Conservation (phyloP, 2,888 invertebrate genomes). For the Dynastes tityus region DNA sequence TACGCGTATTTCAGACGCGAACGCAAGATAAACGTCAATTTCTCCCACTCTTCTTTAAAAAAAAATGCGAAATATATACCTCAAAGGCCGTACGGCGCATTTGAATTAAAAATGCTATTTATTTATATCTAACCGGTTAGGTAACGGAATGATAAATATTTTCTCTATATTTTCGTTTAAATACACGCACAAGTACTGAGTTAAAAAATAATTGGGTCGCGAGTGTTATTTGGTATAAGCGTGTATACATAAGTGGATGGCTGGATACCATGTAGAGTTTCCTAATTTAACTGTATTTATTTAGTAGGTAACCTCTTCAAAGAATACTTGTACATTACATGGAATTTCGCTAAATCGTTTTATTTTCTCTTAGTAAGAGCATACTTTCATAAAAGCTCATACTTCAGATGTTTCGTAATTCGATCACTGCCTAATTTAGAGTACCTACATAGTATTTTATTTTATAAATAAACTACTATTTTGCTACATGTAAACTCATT, state of each 20-base stretch:
- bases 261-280: neutral
- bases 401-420: too few species aligned
- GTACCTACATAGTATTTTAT: too few species aligned
- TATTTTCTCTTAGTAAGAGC: too few species aligned
- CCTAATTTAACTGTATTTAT: neutral
- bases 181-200: neutral
- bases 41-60: neutral
- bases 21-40: neutral
- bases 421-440: too few species aligned
- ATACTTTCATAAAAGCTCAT: too few species aligned
- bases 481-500: too few species aligned
- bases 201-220: neutral
- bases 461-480: too few species aligned
- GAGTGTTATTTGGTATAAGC: neutral
- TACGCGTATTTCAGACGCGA: neutral
- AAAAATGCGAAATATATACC: neutral
- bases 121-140: neutral
- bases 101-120: slow-evolving; percentile 2
- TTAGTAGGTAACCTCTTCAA: neutral
- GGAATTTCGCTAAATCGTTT: too few species aligned
- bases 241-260: neutral
- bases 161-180: neutral
- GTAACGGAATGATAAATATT: neutral
- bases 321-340: too few species aligned
- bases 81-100: neutral